Base-by-base conservation (phyloP, 2,113 vertebrate genomes). In the Phocoena sinus region DNA sequence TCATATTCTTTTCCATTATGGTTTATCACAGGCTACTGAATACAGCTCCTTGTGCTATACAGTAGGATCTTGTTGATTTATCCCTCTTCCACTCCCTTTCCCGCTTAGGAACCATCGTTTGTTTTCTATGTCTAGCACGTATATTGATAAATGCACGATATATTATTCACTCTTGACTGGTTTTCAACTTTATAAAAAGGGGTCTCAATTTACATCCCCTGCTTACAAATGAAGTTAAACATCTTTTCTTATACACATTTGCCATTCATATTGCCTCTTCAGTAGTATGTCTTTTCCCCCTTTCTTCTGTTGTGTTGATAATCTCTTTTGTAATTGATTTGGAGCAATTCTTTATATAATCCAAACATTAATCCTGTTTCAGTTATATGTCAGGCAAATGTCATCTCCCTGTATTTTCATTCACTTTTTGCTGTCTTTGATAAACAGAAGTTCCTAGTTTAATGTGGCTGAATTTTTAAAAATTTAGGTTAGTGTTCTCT, bases 351-450 rank as follows among this genome's bases (percentile, higher is more conserved):
- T 83, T 71, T 33, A 28, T 56, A 41, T 23, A 41, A 44, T 33
- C 58, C 70, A 88, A 70, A 90, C 90, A 62, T 92, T 81, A 94
- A 44, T 80, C 53, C 26, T 93, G 62, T 23, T 86, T 95, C 65
- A 82, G 58, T 73, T 84, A 73, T 68, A 62, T 80, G 26, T 74
- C 89, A 93, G 18, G 33, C 21, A 92, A 94, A 96, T 68, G 8
- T 38, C 9, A 94, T 56, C 14, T 60, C 68, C 47, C 93, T 80
- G 31, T 53, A 73, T 85, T 44, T 92, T 92, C 47, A 77, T 90
- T 83, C 95, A 94, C 26, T 84, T 90, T 82, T 63, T 80, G 70
- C 31, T 47, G 23, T 58, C 58, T 74, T 79, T 63, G 38, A 93
- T 83, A 96, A 86, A 67, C 21, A 60, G 23, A 90, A 68, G 12